Conservation (phyloP, 2,888 invertebrate species). For the Tridacna gigas region DNA sequence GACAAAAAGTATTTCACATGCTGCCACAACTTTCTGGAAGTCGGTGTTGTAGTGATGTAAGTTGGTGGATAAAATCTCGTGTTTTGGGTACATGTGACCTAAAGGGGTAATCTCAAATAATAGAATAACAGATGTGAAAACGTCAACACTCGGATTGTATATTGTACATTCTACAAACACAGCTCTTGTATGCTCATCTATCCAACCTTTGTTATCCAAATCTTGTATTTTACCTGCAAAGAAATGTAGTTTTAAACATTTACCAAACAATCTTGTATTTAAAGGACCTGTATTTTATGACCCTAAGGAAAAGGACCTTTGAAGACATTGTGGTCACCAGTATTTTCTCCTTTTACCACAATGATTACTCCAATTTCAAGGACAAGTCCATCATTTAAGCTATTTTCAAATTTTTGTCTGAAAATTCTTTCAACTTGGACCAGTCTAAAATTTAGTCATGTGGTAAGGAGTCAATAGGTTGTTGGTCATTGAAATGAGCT, state of each 20-base stretch:
- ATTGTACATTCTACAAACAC: constrained; percentile 72
- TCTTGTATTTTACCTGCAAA: constrained; percentile 41
- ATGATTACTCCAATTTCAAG: too few relatives aligned
- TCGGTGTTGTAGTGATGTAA: constrained; percentile 65
- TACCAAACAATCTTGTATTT: background rate
- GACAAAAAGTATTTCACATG: constrained; percentile 68
- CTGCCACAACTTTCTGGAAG: constrained; percentile 57
- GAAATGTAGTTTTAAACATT: background rate
- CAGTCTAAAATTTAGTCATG: too few relatives aligned
- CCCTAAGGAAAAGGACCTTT: background rate
- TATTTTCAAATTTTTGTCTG: too few relatives aligned
- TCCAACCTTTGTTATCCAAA: constrained; percentile 65
- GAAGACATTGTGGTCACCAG: background rate
- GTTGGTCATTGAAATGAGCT: too few relatives aligned
- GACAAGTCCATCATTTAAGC: too few relatives aligned
- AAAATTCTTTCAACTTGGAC: too few relatives aligned
- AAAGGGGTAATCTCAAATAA: constrained; percentile 69
- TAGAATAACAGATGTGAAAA: constrained; percentile 70
- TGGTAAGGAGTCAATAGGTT: too few relatives aligned
- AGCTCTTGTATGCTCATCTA: constrained; percentile 69
- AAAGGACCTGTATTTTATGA: background rate
- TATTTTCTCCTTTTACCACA: background rate
- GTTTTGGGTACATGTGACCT: constrained; percentile 63
- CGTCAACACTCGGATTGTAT: constrained; percentile 70
- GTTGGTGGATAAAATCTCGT: constrained; percentile 68